A percentile compares a stretch with the other conserved stretches of the same genome.
These are phyloP conservation scores for Platyrinchus mystaceus DNA, from an alignment of 2,797 vertebrate species.

Conservation along the genomic window DNA sequence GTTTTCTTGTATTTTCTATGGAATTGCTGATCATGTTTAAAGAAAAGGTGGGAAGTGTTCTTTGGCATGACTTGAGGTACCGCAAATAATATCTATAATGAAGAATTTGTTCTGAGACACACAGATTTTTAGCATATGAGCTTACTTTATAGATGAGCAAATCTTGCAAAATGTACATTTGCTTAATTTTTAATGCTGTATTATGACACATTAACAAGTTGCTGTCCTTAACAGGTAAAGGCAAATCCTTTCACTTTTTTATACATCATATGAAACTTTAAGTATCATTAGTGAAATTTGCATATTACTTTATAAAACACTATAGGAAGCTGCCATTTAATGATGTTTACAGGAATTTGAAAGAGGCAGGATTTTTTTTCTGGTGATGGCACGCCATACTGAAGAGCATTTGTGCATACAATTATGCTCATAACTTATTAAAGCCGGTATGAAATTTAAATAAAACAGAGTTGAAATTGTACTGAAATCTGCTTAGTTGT, in stretches of 20 bases:
- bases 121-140: not conserved
- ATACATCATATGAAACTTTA: not conserved
- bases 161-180: not conserved
- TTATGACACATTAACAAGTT: not conserved
- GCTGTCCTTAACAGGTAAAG: not conserved
- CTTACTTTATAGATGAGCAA: not conserved
- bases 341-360: constrained; percentile 80
- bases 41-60: not conserved
- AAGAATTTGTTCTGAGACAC: not conserved
- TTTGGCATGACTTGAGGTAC: not conserved
- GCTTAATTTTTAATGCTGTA: not conserved
- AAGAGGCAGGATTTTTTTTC: constrained; percentile 52
- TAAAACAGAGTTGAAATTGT: constrained; percentile 60
- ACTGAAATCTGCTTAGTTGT: constrained; percentile 38
- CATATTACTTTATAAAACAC: constrained; percentile 81
- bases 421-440: constrained; percentile 74
- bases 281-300: constrained; percentile 69
- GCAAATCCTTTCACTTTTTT: not conserved
- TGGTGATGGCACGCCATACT: constrained; percentile 48
- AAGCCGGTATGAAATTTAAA: constrained; percentile 69
- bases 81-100: not conserved
- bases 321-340: constrained; percentile 81
- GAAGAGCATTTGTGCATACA: constrained; percentile 66
- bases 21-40: fast-evolving
- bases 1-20: not conserved